These are phyloP conservation scores for Empidonax traillii DNA, from an alignment of 2,113 vertebrate species.

Conservation along the genomic window DNA sequence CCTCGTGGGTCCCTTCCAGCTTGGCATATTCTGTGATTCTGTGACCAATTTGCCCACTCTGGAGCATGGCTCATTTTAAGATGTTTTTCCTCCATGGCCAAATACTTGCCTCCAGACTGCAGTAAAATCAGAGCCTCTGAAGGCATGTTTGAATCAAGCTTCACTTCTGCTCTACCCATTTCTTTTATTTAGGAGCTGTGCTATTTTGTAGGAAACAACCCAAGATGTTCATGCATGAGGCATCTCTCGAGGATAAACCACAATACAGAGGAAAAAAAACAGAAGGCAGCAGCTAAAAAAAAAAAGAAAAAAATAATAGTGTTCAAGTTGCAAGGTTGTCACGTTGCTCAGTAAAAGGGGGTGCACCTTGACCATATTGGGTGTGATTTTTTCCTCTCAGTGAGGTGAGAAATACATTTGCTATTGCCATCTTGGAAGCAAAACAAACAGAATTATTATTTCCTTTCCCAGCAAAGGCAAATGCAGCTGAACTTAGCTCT, in stretches of 20 bases:
- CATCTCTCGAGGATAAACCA: neutral
- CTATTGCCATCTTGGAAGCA: constrained; percentile 31
- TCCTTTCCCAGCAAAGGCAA: constrained; percentile 46
- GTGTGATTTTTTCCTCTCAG: neutral
- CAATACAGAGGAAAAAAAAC: neutral
- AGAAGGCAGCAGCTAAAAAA: neutral
- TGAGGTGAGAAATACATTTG: constrained; percentile 30
- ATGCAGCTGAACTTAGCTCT: neutral
- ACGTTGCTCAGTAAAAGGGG: neutral
- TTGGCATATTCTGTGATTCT: neutral
- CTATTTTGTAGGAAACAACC: constrained; percentile 30
- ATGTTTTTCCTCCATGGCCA: neutral
- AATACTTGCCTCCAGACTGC: constrained; percentile 21
- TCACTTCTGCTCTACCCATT: neutral
- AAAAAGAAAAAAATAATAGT: no score
- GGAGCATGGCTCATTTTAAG: neutral
- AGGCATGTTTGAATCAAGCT: constrained; percentile 22
- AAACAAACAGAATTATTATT: constrained; percentile 43
- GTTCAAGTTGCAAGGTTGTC: neutral
- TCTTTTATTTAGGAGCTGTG: constrained; percentile 30
- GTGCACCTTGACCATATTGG: neutral
- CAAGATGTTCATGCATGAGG: neutral
- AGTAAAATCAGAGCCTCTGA: constrained; percentile 40
- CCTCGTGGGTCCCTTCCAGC: neutral
- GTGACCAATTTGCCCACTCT: neutral